Evolutionary conservation across 1,140 invertebrate species (phyloP).

Genomic region (Atta colombica): DNA sequence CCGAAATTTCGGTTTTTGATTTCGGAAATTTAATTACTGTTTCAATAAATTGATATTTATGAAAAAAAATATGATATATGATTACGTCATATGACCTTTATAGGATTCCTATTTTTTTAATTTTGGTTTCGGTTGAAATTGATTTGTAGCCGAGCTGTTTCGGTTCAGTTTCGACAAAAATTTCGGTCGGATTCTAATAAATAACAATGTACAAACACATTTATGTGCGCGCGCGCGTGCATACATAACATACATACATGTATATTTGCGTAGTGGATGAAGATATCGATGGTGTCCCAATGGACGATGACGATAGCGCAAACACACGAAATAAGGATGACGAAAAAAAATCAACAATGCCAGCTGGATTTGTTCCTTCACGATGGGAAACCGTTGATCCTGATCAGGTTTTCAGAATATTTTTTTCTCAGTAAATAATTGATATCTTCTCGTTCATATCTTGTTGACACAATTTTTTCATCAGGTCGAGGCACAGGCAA

Average conservation of each 20-base stretch:
- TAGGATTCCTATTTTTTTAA: too few species aligned
- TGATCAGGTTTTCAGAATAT: slow-evolving; percentile 87
- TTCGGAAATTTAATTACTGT: too few species aligned
- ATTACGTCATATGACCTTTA: too few species aligned
- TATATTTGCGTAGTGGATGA: slow-evolving; percentile 89
- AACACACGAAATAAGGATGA: slow-evolving; percentile 80
- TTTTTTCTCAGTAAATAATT: background rate
- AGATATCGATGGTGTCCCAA: slow-evolving; percentile 94
- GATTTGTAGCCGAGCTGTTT: too few species aligned
- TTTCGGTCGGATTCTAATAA: background rate
- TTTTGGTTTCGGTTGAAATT: too few species aligned
- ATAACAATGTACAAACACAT: too few species aligned
- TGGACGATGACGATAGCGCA: slow-evolving; percentile 87
- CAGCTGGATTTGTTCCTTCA: slow-evolving; percentile 93
- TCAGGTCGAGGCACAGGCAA: slow-evolving; percentile 93
- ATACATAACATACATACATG: too few species aligned
- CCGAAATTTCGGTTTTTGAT: too few species aligned
- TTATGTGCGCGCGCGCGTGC: too few species aligned
- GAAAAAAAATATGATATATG: too few species aligned
- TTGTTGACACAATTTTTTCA: background rate
- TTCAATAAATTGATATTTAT: too few species aligned
- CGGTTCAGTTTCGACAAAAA: too few species aligned
- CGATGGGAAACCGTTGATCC: slow-evolving; percentile 98
- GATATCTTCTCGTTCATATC: background rate
- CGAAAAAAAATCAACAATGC: slow-evolving; percentile 83